Percentiles rank a stretch among this genome's conserved stretches.
These are phyloP conservation scores for Pangasius djambal DNA, from an alignment of 2,797 vertebrate species.

Conservation along the genomic window DNA sequence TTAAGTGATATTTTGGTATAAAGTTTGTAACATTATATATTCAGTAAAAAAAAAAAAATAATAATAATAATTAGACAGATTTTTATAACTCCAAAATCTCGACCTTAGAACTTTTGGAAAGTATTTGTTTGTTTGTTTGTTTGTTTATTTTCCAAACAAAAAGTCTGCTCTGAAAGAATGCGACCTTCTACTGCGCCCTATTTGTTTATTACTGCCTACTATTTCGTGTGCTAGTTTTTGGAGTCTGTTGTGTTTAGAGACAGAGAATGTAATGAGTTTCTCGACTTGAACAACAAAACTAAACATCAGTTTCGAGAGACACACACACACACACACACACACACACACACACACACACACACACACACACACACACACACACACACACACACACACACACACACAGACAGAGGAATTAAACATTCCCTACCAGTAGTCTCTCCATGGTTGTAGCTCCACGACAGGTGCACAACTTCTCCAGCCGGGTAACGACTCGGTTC, in stretches of 20 bases:
- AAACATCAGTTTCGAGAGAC: not conserved
- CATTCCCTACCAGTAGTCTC: slow-evolving; percentile 2
- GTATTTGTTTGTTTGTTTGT: not conserved
- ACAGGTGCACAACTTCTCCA: not conserved
- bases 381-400: not conserved
- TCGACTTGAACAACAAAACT: not conserved
- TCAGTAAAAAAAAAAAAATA: too few relatives aligned
- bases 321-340: not conserved
- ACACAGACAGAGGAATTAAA: not conserved
- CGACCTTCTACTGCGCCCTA: not conserved
- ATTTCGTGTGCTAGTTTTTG: not conserved
- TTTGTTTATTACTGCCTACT: not conserved
- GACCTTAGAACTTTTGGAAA: not conserved
- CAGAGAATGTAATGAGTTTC: not conserved
- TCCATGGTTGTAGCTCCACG: slow-evolving; percentile 10
- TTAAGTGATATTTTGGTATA: too few relatives aligned
- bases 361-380: not conserved
- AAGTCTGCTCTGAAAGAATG: not conserved
- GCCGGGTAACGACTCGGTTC: not conserved
- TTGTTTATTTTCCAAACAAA: not conserved
- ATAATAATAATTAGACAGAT: too few relatives aligned
- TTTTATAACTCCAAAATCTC: not conserved
- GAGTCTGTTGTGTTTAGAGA: not conserved
- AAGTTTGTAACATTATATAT: too few relatives aligned
- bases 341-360: not conserved